Evolutionary conservation across 37 sponge, comb jelly and placozoan genomes (phyloP).

Genomic region (Dysidea cf. avara): DNA sequence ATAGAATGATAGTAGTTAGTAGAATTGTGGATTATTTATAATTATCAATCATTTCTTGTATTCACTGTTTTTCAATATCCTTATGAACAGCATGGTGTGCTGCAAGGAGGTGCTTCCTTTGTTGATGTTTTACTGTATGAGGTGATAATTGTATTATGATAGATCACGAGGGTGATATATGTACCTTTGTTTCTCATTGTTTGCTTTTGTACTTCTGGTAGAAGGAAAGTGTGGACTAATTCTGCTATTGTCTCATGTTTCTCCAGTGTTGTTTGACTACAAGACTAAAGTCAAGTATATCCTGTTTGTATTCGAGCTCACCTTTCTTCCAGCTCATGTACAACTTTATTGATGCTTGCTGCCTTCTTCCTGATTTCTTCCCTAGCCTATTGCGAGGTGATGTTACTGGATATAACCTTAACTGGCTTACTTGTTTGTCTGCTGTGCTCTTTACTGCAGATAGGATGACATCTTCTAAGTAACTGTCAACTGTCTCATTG

Average conservation of each 20-base stretch:
- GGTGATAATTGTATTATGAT: neutral
- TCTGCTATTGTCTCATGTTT: constrained; percentile 88
- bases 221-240: constrained; percentile 90
- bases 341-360: constrained; percentile 78
- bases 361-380: constrained; percentile 78
- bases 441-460: constrained; percentile 74
- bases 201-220: constrained; percentile 94
- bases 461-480: constrained; percentile 92
- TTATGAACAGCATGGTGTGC: constrained; percentile 83
- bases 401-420: neutral
- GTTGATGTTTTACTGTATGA: constrained; percentile 43
- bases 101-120: constrained; percentile 76
- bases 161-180: constrained; percentile 1
- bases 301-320: constrained; percentile 29
- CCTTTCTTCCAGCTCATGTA: constrained; percentile 76
- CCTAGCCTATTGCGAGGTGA: constrained; percentile 53
- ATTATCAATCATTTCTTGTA: neutral
- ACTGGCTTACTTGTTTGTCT: constrained; percentile 69
- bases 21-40: neutral
- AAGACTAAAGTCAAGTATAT: constrained; percentile 1
- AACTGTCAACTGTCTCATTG: constrained; percentile 85
- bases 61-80: constrained; percentile 25
- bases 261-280: constrained; percentile 46
- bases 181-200: constrained; percentile 75
- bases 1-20: constrained; percentile 15